These are phyloP conservation scores for Magallana angulata DNA, from an alignment of 1,140 invertebrate genomes.

Conservation along the genomic window DNA sequence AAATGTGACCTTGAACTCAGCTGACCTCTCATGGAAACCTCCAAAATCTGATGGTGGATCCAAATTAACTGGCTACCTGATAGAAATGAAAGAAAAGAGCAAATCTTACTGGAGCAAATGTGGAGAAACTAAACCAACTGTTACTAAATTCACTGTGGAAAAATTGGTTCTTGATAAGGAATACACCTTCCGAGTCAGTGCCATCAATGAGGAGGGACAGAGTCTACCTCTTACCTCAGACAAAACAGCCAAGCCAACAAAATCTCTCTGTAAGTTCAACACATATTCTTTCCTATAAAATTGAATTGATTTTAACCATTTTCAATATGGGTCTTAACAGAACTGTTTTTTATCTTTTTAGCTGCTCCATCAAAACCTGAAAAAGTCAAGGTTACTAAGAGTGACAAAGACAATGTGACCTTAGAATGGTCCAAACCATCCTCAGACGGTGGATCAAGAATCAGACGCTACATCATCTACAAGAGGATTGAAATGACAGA, in stretches of 20 bases:
- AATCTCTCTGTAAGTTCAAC: conserved; percentile 89
- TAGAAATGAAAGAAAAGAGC: conserved; percentile 67
- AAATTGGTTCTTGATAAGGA: conserved; percentile 93
- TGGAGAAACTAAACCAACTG: conserved; percentile 59
- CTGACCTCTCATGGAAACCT: conserved; percentile 87
- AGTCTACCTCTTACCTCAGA: conserved; percentile 96
- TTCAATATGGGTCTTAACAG: no score
- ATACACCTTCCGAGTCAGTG: conserved; percentile 94
- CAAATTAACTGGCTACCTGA: conserved; percentile 71
- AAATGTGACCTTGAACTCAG: conserved; percentile 88
- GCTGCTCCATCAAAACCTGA: conserved; percentile 93
- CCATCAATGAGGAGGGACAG: conserved; percentile 96
- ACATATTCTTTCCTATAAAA: background rate
- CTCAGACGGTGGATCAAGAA: conserved; percentile 86
- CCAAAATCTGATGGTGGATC: conserved; percentile 94
- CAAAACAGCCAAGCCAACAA: conserved; percentile 95
- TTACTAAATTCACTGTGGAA: conserved; percentile 83
- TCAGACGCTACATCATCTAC: conserved; percentile 92
- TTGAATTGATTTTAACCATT: background rate
- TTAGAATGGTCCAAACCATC: conserved; percentile 94
- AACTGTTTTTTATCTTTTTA: conserved; percentile 83
- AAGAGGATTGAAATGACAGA: conserved; percentile 75
- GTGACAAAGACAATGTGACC: conserved; percentile 87
- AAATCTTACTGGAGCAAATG: conserved; percentile 62
- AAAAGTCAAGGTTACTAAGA: conserved; percentile 80